Evolutionary conservation across 2,113 vertebrate genomes (phyloP), one percentile per base, ranked within the genome.

Genomic region (Psilopsiagon aymara): DNA sequence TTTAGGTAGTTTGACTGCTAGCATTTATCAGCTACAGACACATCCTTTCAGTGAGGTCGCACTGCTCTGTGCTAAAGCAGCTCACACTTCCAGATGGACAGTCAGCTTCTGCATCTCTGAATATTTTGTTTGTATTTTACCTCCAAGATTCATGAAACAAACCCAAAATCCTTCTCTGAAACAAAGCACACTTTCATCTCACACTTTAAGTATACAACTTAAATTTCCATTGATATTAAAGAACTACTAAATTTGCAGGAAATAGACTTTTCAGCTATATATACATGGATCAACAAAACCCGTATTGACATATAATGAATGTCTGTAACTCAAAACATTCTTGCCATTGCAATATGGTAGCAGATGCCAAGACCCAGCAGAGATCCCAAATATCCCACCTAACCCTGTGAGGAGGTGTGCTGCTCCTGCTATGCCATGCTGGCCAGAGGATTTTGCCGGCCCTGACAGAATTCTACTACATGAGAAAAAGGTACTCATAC

Each of bases 11-110:
- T 84, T 64, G 82, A 67, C 73, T 79, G 51, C 63, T 69, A 67
- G 86, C 88, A 95, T 76, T 94, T 91, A 92, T 69, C 93, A 69
- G 80, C 74, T 73, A 33, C 86, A 94, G 78, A 44, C 92, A 94
- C 83, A 93, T 83, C 57, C 63, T 68, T 51, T 60, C 25, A 17
- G 71, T 2, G 5, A 80, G 51, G 41, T 71, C 79, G 89, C 1
- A 3, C 70, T 64, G 47, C 16, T 66, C 27, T n/a, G 43, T 28
- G 55, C 70, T 63, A 10, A 31, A 86, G 64, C 62, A 39, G 63
- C 66, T 91, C 73, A 29, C 68, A 21, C 33, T 88, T 91, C 78
- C 87, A 94, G 73, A 64, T 52, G 92, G 71, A 55, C 55, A 6
- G 83, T 39, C 53, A 44, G 23, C 12, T 55, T 71, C 6, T 35